These are phyloP conservation scores for Diabrotica balteata DNA, from an alignment of 2,888 invertebrate genomes.

Conservation along the genomic window DNA sequence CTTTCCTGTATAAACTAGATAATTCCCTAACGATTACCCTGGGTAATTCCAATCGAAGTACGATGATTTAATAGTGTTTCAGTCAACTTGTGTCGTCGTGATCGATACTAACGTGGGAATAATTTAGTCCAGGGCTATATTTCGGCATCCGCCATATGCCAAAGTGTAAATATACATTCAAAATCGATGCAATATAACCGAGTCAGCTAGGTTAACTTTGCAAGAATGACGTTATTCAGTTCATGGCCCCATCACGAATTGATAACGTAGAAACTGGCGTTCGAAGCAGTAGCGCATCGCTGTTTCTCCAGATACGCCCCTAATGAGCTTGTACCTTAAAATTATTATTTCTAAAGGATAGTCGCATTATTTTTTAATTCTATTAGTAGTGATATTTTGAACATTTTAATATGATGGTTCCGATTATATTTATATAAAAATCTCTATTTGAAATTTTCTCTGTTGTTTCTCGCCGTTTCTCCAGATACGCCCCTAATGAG, in stretches of 20 bases:
- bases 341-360: not conserved
- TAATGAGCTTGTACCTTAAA: not conserved
- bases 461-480: too few species aligned
- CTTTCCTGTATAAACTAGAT: not conserved
- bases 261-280: conserved; percentile 27
- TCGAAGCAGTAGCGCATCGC: conserved; percentile 7
- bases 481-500: not conserved
- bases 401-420: too few species aligned
- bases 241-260: conserved; percentile 28
- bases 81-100: conserved; percentile 25
- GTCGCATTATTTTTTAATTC: too few species aligned
- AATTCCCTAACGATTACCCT: conserved; percentile 16
- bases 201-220: conserved; percentile 27
- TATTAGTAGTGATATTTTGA: too few species aligned
- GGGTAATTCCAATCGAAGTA: conserved; percentile 10
- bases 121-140: conserved; percentile 29
- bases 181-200: conserved; percentile 36
- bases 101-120: conserved; percentile 31
- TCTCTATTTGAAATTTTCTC: too few species aligned
- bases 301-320: not conserved
- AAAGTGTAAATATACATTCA: conserved; percentile 32
- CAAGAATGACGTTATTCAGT: conserved; percentile 31
- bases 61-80: conserved; percentile 20
- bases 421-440: too few species aligned
- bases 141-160: conserved; percentile 35